phyloP scores from a whole-genome alignment of 2,113 vertebrate genomes.

The Ifrita kowaldi region DNA sequence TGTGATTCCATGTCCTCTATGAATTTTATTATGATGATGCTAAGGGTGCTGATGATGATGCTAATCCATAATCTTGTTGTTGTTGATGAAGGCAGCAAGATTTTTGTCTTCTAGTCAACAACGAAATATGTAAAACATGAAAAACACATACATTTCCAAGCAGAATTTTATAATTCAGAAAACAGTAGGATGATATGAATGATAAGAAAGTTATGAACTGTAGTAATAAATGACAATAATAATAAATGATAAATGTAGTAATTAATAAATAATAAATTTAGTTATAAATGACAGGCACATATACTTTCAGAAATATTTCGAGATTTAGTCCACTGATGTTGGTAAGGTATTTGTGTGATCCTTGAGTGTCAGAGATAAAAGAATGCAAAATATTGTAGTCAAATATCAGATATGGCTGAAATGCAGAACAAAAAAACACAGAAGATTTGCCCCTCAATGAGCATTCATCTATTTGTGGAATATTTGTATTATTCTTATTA shows the following conservation, averaged over 20 bases:
- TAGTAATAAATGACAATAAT: not conserved
- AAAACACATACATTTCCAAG: not conserved
- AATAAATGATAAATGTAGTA: too few species aligned
- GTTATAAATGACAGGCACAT: not conserved
- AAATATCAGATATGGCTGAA: not conserved
- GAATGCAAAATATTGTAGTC: not conserved
- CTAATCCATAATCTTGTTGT: not conserved
- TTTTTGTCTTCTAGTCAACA: not conserved
- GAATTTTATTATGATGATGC: not conserved
- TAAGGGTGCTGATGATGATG: not conserved
- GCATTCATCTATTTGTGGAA: constrained; percentile 6
- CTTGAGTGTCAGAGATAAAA: not conserved
- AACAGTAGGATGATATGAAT: not conserved
- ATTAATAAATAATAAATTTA: not conserved
- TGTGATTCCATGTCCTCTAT: not conserved
- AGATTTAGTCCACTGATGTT: not conserved
- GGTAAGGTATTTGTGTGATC: not conserved
- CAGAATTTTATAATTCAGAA: not conserved
- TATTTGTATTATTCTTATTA: constrained; percentile 42
- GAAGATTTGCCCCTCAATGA: not conserved
- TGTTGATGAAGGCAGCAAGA: not conserved
- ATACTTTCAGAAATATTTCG: not conserved
- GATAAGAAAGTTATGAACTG: not conserved
- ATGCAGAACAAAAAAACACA: not conserved
- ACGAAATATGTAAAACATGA: not conserved